phyloP scores from a whole-genome alignment of 2,888 invertebrate genomes.

The Sympetrum striolatum region DNA sequence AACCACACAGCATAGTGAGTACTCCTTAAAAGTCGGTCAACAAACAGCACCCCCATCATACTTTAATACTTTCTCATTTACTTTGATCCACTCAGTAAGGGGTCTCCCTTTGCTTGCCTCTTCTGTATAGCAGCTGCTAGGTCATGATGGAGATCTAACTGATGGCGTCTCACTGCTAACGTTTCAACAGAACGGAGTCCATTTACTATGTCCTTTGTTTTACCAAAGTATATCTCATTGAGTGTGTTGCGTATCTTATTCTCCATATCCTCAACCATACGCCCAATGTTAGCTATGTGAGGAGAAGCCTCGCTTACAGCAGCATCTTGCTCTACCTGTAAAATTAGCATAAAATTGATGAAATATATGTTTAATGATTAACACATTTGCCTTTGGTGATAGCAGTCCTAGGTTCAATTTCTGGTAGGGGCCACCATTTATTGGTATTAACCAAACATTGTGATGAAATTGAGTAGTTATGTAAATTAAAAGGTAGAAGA shows the following conservation, averaged over 20 bases:
- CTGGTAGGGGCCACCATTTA: too few species aligned
- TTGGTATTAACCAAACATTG: too few species aligned
- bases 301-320: slow-evolving; percentile 91
- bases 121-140: slow-evolving; percentile 83
- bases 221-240: slow-evolving; percentile 99
- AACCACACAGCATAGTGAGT: too few species aligned
- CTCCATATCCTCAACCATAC: slow-evolving; percentile 99
- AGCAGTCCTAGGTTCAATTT: too few species aligned
- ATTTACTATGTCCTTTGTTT: slow-evolving; percentile 97
- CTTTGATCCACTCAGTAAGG: background rate
- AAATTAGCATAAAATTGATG: background rate
- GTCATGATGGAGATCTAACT: slow-evolving; percentile 84
- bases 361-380: background rate
- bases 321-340: slow-evolving; percentile 88
- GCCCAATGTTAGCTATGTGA: slow-evolving; percentile 98
- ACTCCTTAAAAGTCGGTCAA: background rate
- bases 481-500: too few species aligned
- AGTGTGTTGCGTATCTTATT: slow-evolving; percentile 98
- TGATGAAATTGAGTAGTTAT: too few species aligned
- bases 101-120: slow-evolving; percentile 73
- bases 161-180: slow-evolving; percentile 82
- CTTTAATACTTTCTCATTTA: too few species aligned
- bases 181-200: slow-evolving; percentile 85
- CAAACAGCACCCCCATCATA: slow-evolving; percentile 8
- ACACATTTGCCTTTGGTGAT: background rate